Base-by-base conservation (phyloP, 92 coral and sea anemone genomes). In the Heteractis magnifica region DNA sequence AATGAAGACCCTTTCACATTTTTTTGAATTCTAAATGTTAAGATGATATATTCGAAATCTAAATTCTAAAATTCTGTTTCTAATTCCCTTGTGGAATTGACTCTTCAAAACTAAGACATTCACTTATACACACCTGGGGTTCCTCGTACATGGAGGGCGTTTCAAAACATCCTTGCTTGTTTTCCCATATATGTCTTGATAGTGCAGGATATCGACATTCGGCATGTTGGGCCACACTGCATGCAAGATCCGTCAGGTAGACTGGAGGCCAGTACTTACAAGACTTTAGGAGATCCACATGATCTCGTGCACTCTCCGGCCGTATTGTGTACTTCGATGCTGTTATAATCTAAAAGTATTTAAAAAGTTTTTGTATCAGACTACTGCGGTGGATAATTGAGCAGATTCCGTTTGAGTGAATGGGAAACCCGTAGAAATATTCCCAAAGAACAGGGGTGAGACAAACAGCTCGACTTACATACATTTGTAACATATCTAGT, bases 211-310 rank as follows among this genome's bases (percentile, higher is more conserved):
- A 85, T 65, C 88, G 49, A 41, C 52, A 65, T 56, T 71, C 81
- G 18, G 81, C 88, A 77, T 85, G 88, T 16, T 85, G 88, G 8
- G 88, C 83, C 76, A 85, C 88, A 19, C 83, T 85, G 18, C 88
- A 85, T 4, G 88, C 88, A 8, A 79, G 51, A 76, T 85, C 83
- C 60, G 78, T 79, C 44, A 85, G 34, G 83, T 85, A 85, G n/a
- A 85, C 88, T 16, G 88, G 88, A 6, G 88, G 88, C 88, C 88
- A 85, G 83, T 85, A 85, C 72, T 78, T 77, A 85, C 88, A 77
- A 41, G 88, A 77, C 88, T 68, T 76, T 1, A 85, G 83, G 58
- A 85, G 72, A 52, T 85, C 88, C 23, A 85, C 83, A 21, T 85
- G 88, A 34, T 85, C 88, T 59, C 88, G 83, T 20, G 65, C 83